These are phyloP conservation scores for Oxygymnocypris stewartii DNA, from an alignment of 2,113 vertebrate species.

Conservation along the genomic window DNA sequence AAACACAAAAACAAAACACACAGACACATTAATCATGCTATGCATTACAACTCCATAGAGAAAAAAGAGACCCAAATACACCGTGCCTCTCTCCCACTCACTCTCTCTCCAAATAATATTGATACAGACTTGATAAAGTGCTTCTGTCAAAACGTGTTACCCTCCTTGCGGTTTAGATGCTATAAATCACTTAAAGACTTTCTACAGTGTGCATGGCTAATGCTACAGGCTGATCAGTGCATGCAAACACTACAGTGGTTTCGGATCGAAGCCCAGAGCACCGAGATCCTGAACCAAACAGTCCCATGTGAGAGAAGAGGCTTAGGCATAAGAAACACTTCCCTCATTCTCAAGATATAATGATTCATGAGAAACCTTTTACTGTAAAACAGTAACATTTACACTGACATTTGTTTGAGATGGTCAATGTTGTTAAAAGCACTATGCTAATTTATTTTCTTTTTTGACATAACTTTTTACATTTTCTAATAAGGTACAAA, in stretches of 20 bases:
- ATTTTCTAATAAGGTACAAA: too few relatives aligned
- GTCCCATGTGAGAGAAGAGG: neutral
- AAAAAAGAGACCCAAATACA: slow-evolving; percentile 44
- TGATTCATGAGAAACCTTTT: neutral
- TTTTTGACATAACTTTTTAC: too few relatives aligned
- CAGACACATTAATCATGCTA: slow-evolving; percentile 52
- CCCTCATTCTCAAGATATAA: neutral
- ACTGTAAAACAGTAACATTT: neutral
- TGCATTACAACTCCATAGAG: slow-evolving; percentile 51
- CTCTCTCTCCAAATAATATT: slow-evolving; percentile 45
- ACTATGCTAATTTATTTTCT: too few relatives aligned
- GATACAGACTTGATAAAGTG: slow-evolving; percentile 54
- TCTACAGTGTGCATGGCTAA: slow-evolving; percentile 47
- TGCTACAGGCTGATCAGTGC: slow-evolving; percentile 36
- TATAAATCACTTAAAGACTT: slow-evolving; percentile 49
- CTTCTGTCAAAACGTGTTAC: slow-evolving; percentile 33
- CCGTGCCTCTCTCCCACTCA: slow-evolving; percentile 29
- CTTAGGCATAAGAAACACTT: neutral
- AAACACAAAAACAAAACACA: slow-evolving; percentile 3
- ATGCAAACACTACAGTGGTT: slow-evolving; percentile 9
- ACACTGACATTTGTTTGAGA: too few relatives aligned
- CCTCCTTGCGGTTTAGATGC: slow-evolving; percentile 14
- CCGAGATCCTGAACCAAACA: neutral
- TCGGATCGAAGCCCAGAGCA: slow-evolving; percentile 18
- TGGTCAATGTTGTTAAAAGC: too few relatives aligned